Conservation (phyloP, 2,797 vertebrate genomes). For the Coregonus ussuriensis region DNA sequence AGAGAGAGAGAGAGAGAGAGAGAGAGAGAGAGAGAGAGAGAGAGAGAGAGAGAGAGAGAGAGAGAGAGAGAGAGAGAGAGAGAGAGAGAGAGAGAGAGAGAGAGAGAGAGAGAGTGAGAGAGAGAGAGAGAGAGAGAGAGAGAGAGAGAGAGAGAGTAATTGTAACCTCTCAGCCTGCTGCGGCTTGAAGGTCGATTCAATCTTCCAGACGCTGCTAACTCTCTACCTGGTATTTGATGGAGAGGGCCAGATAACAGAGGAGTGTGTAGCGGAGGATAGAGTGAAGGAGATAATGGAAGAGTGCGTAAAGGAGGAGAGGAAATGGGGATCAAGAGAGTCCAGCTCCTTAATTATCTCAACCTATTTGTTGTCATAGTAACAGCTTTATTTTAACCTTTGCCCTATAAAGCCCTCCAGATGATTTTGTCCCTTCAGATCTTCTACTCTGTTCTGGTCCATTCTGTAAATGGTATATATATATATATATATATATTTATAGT, state of each 20-base stretch:
- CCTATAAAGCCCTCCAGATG: slow-evolving; percentile 66
- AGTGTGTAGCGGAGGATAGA: slow-evolving; percentile 79
- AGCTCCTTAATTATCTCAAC: slow-evolving; percentile 89
- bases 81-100: too few relatives aligned
- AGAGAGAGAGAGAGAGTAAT: slow-evolving; percentile 67
- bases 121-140: too few relatives aligned
- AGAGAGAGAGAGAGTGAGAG: too few relatives aligned
- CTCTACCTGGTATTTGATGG: slow-evolving; percentile 84
- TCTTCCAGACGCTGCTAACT: slow-evolving; percentile 90
- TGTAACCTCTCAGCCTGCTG: slow-evolving; percentile 68
- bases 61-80: too few relatives aligned
- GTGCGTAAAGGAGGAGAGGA: slow-evolving; percentile 80
- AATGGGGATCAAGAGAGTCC: slow-evolving; percentile 87
- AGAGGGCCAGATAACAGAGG: slow-evolving; percentile 88
- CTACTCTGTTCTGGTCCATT: slow-evolving; percentile 9
- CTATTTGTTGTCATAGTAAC: slow-evolving; percentile 87
- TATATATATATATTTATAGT: neutral
- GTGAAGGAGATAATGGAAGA: slow-evolving; percentile 78
- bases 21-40: too few relatives aligned
- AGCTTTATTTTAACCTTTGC: slow-evolving; percentile 85
- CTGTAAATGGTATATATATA: slow-evolving; percentile 37
- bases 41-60: too few relatives aligned
- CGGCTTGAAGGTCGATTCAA: slow-evolving; percentile 89
- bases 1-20: too few relatives aligned
- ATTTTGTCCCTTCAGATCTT: slow-evolving; percentile 60